Evolutionary conservation across 2,113 vertebrate genomes (phyloP).

Genomic region (Monopterus albus): DNA sequence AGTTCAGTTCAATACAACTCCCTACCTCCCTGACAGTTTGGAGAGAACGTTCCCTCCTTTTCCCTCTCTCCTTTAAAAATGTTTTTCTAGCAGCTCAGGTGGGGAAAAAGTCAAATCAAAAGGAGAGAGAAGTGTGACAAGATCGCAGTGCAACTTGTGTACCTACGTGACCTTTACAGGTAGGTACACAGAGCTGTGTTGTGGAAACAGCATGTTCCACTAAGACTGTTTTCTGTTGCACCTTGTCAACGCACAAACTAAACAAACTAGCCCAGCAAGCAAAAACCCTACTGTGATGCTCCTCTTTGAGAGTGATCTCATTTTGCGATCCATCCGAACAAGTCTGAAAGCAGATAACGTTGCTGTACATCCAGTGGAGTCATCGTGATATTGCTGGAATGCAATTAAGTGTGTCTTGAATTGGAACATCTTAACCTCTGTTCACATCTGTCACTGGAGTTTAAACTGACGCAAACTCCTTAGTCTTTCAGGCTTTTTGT

Average conservation of each 20-base stretch:
- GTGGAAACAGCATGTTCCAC: background rate
- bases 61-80: background rate
- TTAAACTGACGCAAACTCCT: no score
- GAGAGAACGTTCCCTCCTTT: background rate
- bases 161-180: slow-evolving; percentile 9
- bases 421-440: background rate
- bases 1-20: background rate
- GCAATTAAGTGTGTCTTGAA: background rate
- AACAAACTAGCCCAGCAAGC: background rate
- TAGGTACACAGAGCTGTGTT: background rate
- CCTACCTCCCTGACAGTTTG: background rate
- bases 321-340: slow-evolving; percentile 18
- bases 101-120: background rate
- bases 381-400: slow-evolving; percentile 25
- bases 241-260: background rate
- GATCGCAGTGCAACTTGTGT: no score
- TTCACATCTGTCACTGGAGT: background rate
- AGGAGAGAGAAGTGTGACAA: background rate
- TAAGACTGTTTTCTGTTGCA: background rate
- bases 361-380: background rate
- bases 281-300: background rate
- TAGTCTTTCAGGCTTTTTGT: no score
- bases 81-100: background rate
- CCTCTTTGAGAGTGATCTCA: background rate
- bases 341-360: slow-evolving; percentile 35